phyloP scores from a whole-genome alignment of 1,140 invertebrate species.

The Bursaphelenchus mucronatus region DNA sequence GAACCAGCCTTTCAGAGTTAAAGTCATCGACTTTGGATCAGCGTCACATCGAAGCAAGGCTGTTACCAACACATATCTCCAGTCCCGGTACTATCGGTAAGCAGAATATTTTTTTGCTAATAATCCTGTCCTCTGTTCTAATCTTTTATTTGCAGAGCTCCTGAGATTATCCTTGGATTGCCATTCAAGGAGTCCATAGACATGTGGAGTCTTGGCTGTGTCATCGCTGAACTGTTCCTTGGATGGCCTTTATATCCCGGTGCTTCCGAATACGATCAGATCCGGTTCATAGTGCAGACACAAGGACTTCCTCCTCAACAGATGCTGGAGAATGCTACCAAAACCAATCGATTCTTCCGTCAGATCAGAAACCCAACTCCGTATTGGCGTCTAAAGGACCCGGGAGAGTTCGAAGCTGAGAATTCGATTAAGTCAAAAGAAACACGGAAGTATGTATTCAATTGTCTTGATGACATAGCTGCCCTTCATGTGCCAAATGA shows the following conservation, averaged over 20 bases:
- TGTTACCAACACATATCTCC: constrained; percentile 97
- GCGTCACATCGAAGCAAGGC: constrained; percentile 98
- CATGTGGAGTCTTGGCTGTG: constrained; percentile 99
- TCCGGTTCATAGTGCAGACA: constrained; percentile 84
- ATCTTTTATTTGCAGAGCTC: constrained; percentile 69
- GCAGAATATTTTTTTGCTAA: constrained; percentile 15
- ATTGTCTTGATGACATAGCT: constrained; percentile 96
- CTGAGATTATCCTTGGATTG: constrained; percentile 93
- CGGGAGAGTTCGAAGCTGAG: constrained; percentile 94
- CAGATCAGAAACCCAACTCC: constrained; percentile 64
- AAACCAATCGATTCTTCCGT: constrained; percentile 92
- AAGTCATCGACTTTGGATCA: constrained; percentile 98
- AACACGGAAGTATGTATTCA: constrained; percentile 98
- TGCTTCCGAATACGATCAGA: constrained; percentile 99
- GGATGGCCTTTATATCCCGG: constrained; percentile 99
- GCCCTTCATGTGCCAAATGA: constrained; percentile 42
- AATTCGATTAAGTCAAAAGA: constrained; percentile 98
- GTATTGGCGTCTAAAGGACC: constrained; percentile 68
- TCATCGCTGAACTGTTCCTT: constrained; percentile 95
- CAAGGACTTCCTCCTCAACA: constrained; percentile 92
- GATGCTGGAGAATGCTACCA: constrained; percentile 96
- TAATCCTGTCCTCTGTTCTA: not conserved
- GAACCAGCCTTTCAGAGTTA: constrained; percentile 82
- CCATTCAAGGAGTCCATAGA: constrained; percentile 99
- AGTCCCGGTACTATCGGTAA: constrained; percentile 88